These are phyloP conservation scores for Myanophis thanlyinensis DNA, from an alignment of 2,113 vertebrate species.

Conservation along the genomic window DNA sequence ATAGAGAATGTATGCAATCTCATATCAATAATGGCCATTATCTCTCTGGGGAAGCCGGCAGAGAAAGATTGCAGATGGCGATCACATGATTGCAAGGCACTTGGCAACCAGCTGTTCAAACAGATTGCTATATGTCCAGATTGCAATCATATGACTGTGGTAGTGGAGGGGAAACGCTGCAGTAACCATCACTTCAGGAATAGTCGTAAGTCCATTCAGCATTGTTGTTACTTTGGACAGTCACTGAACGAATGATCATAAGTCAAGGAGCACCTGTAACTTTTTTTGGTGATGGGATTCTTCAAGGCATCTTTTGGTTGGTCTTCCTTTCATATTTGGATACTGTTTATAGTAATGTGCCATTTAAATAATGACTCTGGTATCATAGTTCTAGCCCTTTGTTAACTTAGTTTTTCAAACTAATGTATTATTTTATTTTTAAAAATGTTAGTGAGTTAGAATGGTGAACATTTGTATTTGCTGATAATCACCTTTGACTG, in stretches of 20 bases:
- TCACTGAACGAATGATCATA: no score
- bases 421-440: neutral
- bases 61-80: neutral
- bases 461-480: neutral
- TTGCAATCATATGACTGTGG: no score
- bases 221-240: no score
- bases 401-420: neutral
- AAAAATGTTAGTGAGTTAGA: neutral
- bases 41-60: neutral
- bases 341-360: neutral
- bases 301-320: neutral
- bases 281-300: neutral
- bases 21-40: neutral
- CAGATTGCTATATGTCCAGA: no score
- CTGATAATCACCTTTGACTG: neutral
- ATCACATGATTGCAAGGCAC: neutral
- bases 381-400: neutral
- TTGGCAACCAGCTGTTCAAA: neutral
- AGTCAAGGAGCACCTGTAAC: no score
- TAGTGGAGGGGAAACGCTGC: no score
- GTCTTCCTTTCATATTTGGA: neutral
- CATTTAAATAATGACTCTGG: neutral
- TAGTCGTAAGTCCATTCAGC: no score
- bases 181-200: no score
- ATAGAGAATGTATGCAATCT: neutral